phyloP scores from a whole-genome alignment of 2,113 vertebrate genomes.

The Trematocara zebra region DNA sequence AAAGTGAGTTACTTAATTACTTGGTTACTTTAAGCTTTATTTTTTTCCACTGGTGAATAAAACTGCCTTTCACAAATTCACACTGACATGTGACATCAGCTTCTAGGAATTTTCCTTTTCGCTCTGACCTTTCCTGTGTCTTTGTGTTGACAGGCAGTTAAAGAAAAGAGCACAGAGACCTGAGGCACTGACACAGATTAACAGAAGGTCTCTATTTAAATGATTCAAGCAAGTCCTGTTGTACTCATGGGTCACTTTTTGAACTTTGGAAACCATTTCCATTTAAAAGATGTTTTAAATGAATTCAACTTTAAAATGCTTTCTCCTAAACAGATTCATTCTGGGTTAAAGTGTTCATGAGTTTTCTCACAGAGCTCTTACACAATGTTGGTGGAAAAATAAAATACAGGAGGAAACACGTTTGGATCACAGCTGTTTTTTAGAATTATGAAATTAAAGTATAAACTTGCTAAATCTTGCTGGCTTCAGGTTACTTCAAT shows the following conservation, averaged over 20 bases:
- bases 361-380: not conserved
- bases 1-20: not conserved
- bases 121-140: slow-evolving; percentile 3
- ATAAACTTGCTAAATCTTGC: not conserved
- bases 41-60: not conserved
- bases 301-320: not conserved
- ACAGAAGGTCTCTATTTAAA: not conserved
- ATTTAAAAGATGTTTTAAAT: not conserved
- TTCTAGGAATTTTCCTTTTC: not conserved
- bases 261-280: not conserved
- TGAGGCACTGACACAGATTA: not conserved
- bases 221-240: not conserved
- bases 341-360: not conserved
- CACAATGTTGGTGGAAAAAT: not conserved
- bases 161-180: not conserved
- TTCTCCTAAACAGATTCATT: not conserved
- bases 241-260: not conserved
- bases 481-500: not conserved
- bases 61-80: not conserved
- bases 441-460: not conserved
- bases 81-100: not conserved
- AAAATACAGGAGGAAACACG: not conserved
- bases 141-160: not conserved
- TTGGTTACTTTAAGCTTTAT: not conserved
- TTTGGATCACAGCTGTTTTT: not conserved